Evolutionary conservation across 2,888 invertebrate species (phyloP), one percentile per base, ranked within the genome.

Genomic region (Rhaphigaster nebulosa): DNA sequence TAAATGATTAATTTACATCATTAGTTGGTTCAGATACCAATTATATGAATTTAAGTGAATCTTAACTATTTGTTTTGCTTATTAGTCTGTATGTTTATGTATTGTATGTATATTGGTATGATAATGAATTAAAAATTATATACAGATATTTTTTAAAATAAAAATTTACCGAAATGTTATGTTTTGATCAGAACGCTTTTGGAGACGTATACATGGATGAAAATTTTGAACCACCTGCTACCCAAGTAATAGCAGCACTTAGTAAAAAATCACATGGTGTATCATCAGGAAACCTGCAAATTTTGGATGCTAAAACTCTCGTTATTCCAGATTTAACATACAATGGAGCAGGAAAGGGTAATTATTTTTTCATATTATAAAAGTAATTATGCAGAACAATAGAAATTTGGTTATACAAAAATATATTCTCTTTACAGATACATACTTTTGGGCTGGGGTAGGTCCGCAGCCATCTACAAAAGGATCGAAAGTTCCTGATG

Each of bases 201-300:
- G 98, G 97, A 0, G 98, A 98, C 93, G 96, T 98, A 90, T 97
- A 96, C 93, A 96, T 98, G 92, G 98, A 98, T 0, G 98, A 98
- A 93, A 98, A 97, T 92, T 98, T 98, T 94, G 97, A 97, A 93
- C 96, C 98, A 26, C 98, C 98, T 0, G 95, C 96, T 15, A 95
- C 96, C 1, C 96, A 96, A 92, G 94, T 94, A 87, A 94, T 96
- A 80, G 94, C 95, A 0, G 95, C 95, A 92, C 94, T 97, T 38
- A 95, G 95, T 0, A 95, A 95, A 91, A 95, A 95, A 92, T 95
- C 95, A 10, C 95, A 96, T 93, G 95, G 95, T 18, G 96, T 97
- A 12, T 95, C 95, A 92, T 97, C 97, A 89, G 96, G 95, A 88
- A 95, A 96, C 0, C 95, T 98, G 29, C 95, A 96, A 92, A 95